Conservation (phyloP, 2,113 vertebrate genomes). For the Xiphias gladius region DNA sequence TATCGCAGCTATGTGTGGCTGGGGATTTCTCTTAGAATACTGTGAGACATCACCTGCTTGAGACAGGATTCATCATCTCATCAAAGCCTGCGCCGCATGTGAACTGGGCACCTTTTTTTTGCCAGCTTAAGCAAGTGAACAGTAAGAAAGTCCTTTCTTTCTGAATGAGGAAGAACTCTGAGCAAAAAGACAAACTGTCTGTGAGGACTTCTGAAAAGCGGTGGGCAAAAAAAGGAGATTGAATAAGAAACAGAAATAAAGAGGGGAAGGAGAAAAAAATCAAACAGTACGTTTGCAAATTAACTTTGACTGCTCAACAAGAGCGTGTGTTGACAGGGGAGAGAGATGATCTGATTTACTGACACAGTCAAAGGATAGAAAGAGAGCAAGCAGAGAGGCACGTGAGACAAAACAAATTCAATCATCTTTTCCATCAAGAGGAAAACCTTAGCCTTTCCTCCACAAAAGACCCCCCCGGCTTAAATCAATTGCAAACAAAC, state of each 20-base stretch:
- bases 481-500: conserved; percentile 88
- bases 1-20: conserved; percentile 59
- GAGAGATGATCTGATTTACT: conserved; percentile 82
- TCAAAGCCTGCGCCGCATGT: conserved; percentile 31
- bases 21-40: conserved; percentile 45
- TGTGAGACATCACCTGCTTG: conserved; percentile 59
- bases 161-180: conserved; percentile 43
- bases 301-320: conserved; percentile 85
- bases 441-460: conserved; percentile 74
- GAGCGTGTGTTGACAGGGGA: conserved; percentile 83
- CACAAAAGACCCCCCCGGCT: conserved; percentile 76
- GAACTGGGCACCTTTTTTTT: conserved; percentile 17
- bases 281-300: conserved; percentile 79
- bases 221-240: not conserved
- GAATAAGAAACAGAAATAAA: not conserved
- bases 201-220: conserved; percentile 19
- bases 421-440: conserved; percentile 83
- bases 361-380: conserved; percentile 73
- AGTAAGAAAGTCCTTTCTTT: conserved; percentile 22
- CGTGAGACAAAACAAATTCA: conserved; percentile 84
- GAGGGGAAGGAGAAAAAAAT: conserved; percentile 38
- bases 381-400: conserved; percentile 65
- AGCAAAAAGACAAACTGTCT: conserved; percentile 40
- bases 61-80: conserved; percentile 66
- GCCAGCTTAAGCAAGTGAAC: conserved; percentile 22